These are phyloP conservation scores for Andrena minutula DNA, from an alignment of 2,888 invertebrate genomes.

Conservation along the genomic window DNA sequence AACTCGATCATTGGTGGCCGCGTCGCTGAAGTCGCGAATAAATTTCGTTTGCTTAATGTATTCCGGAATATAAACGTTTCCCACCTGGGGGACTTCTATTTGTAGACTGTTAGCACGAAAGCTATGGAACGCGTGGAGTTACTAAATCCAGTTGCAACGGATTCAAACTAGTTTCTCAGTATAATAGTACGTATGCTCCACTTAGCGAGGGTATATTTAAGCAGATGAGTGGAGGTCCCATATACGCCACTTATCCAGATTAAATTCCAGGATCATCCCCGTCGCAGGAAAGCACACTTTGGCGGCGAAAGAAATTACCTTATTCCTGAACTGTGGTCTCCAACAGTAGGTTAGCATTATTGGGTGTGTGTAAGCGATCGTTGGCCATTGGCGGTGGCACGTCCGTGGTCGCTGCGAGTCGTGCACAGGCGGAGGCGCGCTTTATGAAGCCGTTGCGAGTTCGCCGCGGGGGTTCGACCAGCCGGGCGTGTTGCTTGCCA, in stretches of 20 bases:
- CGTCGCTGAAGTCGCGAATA: constrained; percentile 17
- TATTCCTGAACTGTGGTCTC: constrained; percentile 38
- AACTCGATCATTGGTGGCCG: constrained; percentile 30
- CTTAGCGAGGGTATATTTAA: no score
- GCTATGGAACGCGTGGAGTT: not conserved
- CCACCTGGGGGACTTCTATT: not conserved
- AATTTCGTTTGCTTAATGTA: constrained; percentile 9
- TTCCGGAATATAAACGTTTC: not conserved
- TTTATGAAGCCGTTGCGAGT: constrained; percentile 83
- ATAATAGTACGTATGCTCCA: not conserved
- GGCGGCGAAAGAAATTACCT: constrained; percentile 13
- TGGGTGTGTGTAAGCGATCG: constrained; percentile 59
- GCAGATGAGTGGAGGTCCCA: no score
- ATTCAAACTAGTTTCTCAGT: not conserved
- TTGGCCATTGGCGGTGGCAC: constrained; percentile 57
- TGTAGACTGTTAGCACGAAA: not conserved
- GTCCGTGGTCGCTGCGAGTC: constrained; percentile 38
- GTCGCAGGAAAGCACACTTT: not conserved
- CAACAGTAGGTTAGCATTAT: constrained; percentile 55
- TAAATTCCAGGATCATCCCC: not conserved
- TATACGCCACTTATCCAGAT: no score
- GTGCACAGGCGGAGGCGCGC: constrained; percentile 45
- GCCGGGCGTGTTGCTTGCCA: constrained; percentile 81
- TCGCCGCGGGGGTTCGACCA: constrained; percentile 81
- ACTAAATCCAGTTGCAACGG: not conserved